A percentile compares a stretch with the other conserved stretches of the same genome.
Conservation (phyloP, 2,888 invertebrate species). For the Hyposoter dolosus region DNA sequence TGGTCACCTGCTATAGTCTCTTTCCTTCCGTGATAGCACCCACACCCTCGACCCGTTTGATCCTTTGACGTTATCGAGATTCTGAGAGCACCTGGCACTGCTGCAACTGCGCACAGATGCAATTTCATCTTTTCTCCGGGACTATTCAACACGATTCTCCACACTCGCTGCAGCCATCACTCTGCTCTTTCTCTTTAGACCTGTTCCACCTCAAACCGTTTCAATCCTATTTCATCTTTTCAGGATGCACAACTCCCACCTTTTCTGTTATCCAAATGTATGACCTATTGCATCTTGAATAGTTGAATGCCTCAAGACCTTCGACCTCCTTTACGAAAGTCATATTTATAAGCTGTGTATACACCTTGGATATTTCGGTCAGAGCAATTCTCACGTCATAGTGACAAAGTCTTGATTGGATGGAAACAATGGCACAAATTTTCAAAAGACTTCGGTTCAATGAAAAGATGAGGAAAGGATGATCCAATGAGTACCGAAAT, state of each 20-base stretch:
- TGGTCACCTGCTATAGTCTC: constrained; percentile 12
- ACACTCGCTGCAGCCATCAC: constrained; percentile 7
- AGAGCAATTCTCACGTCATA: not conserved
- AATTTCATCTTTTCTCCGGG: constrained; percentile 66
- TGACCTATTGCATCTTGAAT: constrained; percentile 25
- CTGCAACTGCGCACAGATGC: constrained; percentile 57
- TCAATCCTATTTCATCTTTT: not conserved
- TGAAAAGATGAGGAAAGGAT: not conserved
- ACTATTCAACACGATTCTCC: constrained; percentile 36
- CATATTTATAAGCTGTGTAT: not conserved
- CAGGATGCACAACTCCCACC: constrained; percentile 12
- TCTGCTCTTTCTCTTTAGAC: constrained; percentile 29
- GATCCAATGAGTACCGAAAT: not conserved
- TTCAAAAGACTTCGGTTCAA: not conserved
- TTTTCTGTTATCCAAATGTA: constrained; percentile 23
- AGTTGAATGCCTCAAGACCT: constrained; percentile 28
- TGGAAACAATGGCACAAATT: not conserved
- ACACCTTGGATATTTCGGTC: not conserved
- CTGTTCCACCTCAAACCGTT: not conserved
- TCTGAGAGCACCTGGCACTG: constrained; percentile 73
- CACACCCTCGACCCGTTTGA: constrained; percentile 55
- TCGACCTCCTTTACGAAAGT: not conserved
- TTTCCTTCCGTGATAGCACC: constrained; percentile 31
- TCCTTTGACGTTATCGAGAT: constrained; percentile 77
- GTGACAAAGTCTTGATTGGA: not conserved